Conservation (phyloP, 2,113 vertebrate species). For the Elanus axillaris region DNA sequence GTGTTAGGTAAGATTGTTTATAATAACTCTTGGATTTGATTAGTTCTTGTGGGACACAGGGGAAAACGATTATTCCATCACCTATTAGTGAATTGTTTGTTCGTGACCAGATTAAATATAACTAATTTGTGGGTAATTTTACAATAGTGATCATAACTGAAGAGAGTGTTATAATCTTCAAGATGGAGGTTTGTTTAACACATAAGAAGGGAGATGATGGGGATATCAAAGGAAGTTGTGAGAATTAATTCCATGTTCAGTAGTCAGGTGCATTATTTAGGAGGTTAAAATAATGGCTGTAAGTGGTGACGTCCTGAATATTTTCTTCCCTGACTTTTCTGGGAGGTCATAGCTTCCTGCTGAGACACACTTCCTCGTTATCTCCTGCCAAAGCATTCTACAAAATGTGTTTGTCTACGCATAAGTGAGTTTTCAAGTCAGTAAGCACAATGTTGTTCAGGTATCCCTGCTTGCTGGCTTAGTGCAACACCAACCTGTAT, state of each 20-base stretch:
- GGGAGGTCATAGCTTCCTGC: background rate
- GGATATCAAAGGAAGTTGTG: background rate
- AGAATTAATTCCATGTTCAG: background rate
- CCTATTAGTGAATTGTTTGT: background rate
- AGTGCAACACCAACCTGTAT: background rate
- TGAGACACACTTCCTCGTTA: background rate
- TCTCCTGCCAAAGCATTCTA: background rate
- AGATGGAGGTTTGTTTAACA: background rate
- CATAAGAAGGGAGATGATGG: background rate
- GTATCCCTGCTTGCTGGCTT: background rate
- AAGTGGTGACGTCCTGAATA: background rate
- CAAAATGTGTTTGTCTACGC: background rate
- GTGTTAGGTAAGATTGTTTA: constrained; percentile 85
- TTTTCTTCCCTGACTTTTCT: background rate
- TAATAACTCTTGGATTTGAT: constrained; percentile 41
- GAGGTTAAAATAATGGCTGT: background rate
- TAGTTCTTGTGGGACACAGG: constrained; percentile 15
- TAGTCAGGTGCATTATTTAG: background rate
- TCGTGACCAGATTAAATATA: background rate
- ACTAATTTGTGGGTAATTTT: background rate
- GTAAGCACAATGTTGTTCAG: background rate
- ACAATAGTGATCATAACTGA: background rate
- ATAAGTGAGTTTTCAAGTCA: background rate
- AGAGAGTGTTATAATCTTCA: background rate
- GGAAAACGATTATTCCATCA: background rate